These are phyloP conservation scores for Gadopsis marmoratus DNA, from an alignment of 2,797 vertebrate genomes.

Conservation along the genomic window DNA sequence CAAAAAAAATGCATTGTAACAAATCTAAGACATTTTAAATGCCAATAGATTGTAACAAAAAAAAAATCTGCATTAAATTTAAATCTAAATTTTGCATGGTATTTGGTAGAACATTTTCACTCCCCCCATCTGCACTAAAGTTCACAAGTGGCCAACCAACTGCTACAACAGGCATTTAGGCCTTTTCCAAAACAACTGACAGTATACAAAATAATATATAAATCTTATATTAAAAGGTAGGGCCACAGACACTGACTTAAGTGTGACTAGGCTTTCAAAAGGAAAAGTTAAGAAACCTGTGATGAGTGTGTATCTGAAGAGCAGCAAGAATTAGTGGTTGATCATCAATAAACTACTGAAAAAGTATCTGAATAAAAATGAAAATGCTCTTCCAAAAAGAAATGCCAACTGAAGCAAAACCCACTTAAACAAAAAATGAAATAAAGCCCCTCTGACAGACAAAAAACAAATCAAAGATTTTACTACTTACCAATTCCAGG, in stretches of 20 bases:
- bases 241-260: conserved; percentile 12
- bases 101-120: conserved; percentile 82
- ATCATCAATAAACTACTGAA: conserved; percentile 14
- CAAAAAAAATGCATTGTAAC: conserved; percentile 16
- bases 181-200: conserved; percentile 22
- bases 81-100: conserved; percentile 31
- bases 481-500: conserved; percentile 88
- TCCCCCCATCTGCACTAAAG: conserved; percentile 40
- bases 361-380: conserved; percentile 56
- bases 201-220: not conserved
- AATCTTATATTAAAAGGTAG: not conserved
- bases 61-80: conserved; percentile 32
- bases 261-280: conserved; percentile 5
- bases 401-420: conserved; percentile 54
- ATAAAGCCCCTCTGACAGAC: conserved; percentile 63
- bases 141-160: conserved; percentile 11
- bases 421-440: conserved; percentile 48
- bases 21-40: conserved; percentile 36
- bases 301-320: conserved; percentile 10
- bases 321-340: conserved; percentile 22
- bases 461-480: conserved; percentile 85
- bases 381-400: conserved; percentile 76
- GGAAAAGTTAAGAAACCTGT: conserved; percentile 6
- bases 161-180: not conserved
- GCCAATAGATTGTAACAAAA: conserved; percentile 27